phyloP scores from a whole-genome alignment of 2,888 invertebrate genomes.

The Pasiphila rectangulata region DNA sequence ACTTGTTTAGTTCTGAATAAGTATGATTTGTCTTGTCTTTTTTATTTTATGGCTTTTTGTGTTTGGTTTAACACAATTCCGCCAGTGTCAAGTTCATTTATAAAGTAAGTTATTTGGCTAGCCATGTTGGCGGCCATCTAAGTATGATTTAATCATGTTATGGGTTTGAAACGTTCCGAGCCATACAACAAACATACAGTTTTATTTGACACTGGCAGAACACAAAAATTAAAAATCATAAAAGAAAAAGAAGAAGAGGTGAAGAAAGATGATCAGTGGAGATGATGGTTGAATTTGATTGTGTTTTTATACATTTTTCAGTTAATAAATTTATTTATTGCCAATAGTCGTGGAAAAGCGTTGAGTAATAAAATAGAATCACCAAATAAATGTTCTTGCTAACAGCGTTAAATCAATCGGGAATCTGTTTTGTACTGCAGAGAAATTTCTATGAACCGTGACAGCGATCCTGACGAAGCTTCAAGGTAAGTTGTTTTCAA shows the following conservation, averaged over 20 bases:
- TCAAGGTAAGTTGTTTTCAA: slow-evolving; percentile 68
- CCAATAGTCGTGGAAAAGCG: neutral
- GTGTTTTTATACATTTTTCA: slow-evolving; percentile 55
- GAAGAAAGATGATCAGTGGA: too few relatives aligned
- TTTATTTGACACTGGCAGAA: slow-evolving; percentile 43
- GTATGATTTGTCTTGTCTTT: too few relatives aligned
- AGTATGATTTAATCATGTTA: too few relatives aligned
- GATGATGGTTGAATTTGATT: slow-evolving; percentile 31
- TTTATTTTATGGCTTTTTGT: too few relatives aligned
- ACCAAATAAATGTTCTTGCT: slow-evolving; percentile 49
- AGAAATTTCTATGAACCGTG: slow-evolving; percentile 79
- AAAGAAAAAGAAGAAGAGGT: slow-evolving; percentile 25
- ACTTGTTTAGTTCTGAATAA: too few relatives aligned
- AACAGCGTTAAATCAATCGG: slow-evolving; percentile 46
- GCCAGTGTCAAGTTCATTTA: too few relatives aligned
- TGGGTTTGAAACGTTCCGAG: too few relatives aligned
- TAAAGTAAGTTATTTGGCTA: too few relatives aligned
- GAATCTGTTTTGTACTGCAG: slow-evolving; percentile 53
- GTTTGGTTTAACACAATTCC: too few relatives aligned
- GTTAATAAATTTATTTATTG: neutral
- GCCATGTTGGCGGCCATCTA: too few relatives aligned
- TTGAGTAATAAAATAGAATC: slow-evolving; percentile 10
- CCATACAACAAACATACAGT: neutral
- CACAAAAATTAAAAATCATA: slow-evolving; percentile 46
- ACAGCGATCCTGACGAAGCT: slow-evolving; percentile 80